Conservation (phyloP, 2,113 vertebrate species). For the Sorex fumeus region DNA sequence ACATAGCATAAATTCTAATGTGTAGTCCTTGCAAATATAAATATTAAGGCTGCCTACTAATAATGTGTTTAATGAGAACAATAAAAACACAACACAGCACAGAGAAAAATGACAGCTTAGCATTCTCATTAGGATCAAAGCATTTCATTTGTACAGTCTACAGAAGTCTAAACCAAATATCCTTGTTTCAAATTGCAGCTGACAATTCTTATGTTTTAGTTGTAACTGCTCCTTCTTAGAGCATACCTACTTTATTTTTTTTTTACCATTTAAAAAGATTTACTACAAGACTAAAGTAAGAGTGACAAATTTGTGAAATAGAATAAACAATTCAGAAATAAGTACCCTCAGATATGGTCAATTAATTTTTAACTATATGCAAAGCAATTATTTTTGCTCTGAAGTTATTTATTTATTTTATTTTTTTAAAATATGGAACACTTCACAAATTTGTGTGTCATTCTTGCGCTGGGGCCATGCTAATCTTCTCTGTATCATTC, state of each 20-base stretch:
- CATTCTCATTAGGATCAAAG: neutral
- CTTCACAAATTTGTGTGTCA: too few species aligned
- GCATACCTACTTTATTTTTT: neutral
- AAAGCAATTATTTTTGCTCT: too few species aligned
- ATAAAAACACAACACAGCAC: constrained; percentile 20
- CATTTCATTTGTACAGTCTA: neutral
- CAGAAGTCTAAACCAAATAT: neutral
- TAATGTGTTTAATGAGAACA: constrained; percentile 53
- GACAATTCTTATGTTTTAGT: constrained; percentile 3
- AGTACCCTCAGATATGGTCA: too few species aligned
- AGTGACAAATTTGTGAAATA: too few species aligned
- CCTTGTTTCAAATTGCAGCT: neutral
- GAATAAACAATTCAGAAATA: too few species aligned
- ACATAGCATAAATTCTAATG: neutral
- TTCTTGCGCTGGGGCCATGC: too few species aligned
- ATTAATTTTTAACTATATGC: too few species aligned
- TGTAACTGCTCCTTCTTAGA: neutral
- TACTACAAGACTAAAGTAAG: too few species aligned
- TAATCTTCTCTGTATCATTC: too few species aligned
- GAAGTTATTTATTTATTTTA: too few species aligned
- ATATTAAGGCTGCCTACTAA: constrained; percentile 45
- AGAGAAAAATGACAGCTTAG: constrained; percentile 5
- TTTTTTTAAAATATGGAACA: too few species aligned
- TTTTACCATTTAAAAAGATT: too few species aligned
- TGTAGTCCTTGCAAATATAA: constrained; percentile 50